phyloP scores from a whole-genome alignment of 2,797 vertebrate genomes.

The Gambusia yucatana region DNA sequence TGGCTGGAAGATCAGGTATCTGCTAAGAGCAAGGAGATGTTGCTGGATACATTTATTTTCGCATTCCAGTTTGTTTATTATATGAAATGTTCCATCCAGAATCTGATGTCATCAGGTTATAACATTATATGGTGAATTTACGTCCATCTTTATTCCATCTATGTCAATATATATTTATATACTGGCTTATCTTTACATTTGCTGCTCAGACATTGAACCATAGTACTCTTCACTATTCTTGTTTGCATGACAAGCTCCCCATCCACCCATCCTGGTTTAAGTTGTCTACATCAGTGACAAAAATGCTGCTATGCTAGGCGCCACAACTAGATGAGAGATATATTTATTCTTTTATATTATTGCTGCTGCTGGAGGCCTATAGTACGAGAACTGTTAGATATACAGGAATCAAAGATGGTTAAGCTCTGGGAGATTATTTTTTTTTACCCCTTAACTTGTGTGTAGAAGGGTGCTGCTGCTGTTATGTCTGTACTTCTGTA shows the following conservation, averaged over 20 bases:
- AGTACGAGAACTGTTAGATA: constrained; percentile 35
- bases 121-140: constrained; percentile 58
- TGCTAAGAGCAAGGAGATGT: constrained; percentile 34
- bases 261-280: constrained; percentile 44
- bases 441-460: not conserved
- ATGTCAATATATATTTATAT: constrained; percentile 30
- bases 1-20: constrained; percentile 69
- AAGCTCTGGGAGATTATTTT: constrained; percentile 19
- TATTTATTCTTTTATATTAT: constrained; percentile 54
- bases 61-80: constrained; percentile 46
- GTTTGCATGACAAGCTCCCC: constrained; percentile 52
- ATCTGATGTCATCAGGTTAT: constrained; percentile 71
- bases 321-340: constrained; percentile 66
- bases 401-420: constrained; percentile 26
- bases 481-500: constrained; percentile 7
- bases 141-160: constrained; percentile 14
- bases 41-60: constrained; percentile 40
- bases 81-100: constrained; percentile 68
- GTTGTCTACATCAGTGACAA: constrained; percentile 37
- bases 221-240: constrained; percentile 22
- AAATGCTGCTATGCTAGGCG: constrained; percentile 63
- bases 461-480: constrained; percentile 28
- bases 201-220: constrained; percentile 40
- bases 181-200: constrained; percentile 44
- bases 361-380: constrained; percentile 42